Percentiles rank a stretch among this genome's conserved stretches.
These are phyloP conservation scores for Danio tinwini DNA, from an alignment of 2,797 vertebrate genomes.

Conservation along the genomic window DNA sequence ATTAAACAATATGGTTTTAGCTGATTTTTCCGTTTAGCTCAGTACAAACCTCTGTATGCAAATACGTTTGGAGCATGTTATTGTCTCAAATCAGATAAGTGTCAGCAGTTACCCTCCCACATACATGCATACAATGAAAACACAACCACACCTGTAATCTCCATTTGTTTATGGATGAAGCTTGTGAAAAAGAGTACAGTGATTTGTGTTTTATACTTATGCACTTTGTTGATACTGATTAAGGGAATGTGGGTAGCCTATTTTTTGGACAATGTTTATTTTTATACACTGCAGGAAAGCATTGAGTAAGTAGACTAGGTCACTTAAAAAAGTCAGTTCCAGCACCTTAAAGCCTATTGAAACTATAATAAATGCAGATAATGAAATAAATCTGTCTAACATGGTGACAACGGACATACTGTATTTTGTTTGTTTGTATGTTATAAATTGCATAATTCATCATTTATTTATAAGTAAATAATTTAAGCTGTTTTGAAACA, in stretches of 20 bases:
- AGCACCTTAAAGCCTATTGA: neutral
- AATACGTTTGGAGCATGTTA: constrained; percentile 16
- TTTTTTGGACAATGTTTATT: neutral
- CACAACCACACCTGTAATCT: constrained; percentile 4
- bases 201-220: neutral
- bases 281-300: neutral
- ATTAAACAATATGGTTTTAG: neutral
- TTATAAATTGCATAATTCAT: too few species aligned
- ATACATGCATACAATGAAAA: constrained; percentile 19
- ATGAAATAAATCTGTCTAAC: neutral
- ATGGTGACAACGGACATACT: too few species aligned
- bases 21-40: neutral
- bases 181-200: neutral
- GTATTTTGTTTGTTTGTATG: too few species aligned
- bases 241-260: neutral
- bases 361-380: neutral
- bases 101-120: constrained; percentile 21
- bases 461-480: too few species aligned
- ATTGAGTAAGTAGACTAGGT: neutral
- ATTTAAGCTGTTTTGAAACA: too few species aligned
- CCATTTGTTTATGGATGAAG: neutral
- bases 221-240: constrained; percentile 7
- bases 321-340: neutral
- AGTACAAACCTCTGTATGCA: constrained; percentile 43
- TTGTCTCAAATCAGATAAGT: constrained; percentile 51